Evolutionary conservation across 2,888 invertebrate species (phyloP), one percentile per base, ranked within the genome.

Genomic region (Drosophila mimetica): DNA sequence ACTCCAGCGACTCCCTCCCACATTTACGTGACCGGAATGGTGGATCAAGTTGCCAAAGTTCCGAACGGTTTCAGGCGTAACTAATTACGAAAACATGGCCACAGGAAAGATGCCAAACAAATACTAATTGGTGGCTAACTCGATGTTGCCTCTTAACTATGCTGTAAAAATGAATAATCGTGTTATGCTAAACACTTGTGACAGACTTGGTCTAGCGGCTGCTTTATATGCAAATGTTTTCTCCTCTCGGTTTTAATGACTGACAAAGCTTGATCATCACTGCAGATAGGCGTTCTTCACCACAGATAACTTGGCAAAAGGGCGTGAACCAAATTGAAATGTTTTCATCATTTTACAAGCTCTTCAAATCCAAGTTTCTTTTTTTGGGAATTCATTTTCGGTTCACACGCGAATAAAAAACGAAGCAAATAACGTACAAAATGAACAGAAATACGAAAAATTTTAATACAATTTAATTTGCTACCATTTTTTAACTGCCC

Each of bases 391-490:
- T 18, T 30, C 41, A 48, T 71, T 51, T 16, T 59, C 16, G 20
- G 66, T 83, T 81, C 87, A 75, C 81, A 81, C 87, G 85, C 71
- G 48, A 63, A 55, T 51, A 55, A 63, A 72, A 50, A 28, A 9
- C 25, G 6, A 53, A 22, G 16, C 22, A 50, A 63, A 47, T 44
- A 48, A 39, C 13, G 14, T 20, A 28, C 34, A 46, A 72, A 60
- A 59, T 66, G 63, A 57, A 64, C 59, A 16, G 47, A 63, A 70
- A 73, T 61, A 74, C 60, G 16, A 72, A 71, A 42, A 77, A 75
- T 71, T 67, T 81, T 74, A 81, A 81, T 87, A 85, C 74, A 87
- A 74, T 86, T 82, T 79, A 82, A 82, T 85, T 88, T 72, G 75
- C 71, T 69, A 60, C 64, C 50, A 44, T 66, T 61, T 59, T 30